Conservation (phyloP, 1,140 invertebrate genomes). For the Drosophila virilis region DNA sequence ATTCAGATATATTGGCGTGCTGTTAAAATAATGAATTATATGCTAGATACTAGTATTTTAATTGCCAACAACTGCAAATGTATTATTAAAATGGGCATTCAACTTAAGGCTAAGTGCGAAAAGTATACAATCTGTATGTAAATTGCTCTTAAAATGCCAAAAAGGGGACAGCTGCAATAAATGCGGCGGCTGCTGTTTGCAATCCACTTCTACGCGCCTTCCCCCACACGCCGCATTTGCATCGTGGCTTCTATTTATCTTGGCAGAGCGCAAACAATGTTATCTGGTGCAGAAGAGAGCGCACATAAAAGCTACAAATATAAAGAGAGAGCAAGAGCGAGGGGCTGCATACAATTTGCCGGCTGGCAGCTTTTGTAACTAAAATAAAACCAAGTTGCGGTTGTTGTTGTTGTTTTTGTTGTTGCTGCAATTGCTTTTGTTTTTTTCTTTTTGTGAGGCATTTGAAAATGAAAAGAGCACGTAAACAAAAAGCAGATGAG, state of each 20-base stretch:
- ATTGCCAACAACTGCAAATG: neutral
- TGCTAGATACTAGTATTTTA: neutral
- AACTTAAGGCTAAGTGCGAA: neutral
- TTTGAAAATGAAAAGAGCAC: conserved; percentile 44
- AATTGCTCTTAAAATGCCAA: conserved; percentile 16
- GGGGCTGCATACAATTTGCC: conserved; percentile 12
- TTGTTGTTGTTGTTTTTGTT: conserved; percentile 1
- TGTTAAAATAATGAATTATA: neutral
- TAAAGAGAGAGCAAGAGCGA: neutral
- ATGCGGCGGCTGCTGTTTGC: neutral
- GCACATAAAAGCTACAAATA: conserved; percentile 11
- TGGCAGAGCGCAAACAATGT: conserved; percentile 40
- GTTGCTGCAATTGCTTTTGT: conserved; percentile 11
- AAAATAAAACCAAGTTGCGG: conserved; percentile 32
- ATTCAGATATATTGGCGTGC: neutral
- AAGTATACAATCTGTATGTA: neutral
- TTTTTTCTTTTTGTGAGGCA: conserved; percentile 12
- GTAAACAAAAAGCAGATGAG: conserved; percentile 37
- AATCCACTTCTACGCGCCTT: neutral
- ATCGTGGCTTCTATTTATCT: conserved; percentile 29
- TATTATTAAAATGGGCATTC: neutral
- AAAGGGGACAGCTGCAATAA: conserved; percentile 5
- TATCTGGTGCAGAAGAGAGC: conserved; percentile 38
- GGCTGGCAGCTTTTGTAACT: conserved; percentile 36
- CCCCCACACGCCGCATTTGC: neutral